phyloP scores from a whole-genome alignment of 2,888 invertebrate genomes.

The Mythimna lalbum region DNA sequence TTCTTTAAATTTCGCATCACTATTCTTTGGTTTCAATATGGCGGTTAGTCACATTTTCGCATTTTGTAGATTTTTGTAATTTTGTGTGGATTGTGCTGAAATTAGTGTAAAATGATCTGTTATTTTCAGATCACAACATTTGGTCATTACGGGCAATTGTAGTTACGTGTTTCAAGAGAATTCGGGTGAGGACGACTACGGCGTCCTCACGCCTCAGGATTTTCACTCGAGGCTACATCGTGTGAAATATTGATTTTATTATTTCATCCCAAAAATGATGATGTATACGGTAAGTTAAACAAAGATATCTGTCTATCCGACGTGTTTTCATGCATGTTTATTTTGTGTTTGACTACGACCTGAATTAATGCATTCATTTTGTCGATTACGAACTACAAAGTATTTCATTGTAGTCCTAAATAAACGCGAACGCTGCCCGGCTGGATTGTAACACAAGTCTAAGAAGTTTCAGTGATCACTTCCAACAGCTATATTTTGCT shows the following conservation, averaged over 20 bases:
- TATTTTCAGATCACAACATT: slow-evolving; percentile 50
- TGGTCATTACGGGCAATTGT: slow-evolving; percentile 26
- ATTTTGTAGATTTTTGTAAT: slow-evolving; percentile 19
- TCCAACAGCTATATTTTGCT: not conserved
- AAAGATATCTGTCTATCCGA: not conserved
- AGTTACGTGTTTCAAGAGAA: slow-evolving; percentile 36
- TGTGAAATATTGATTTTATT: slow-evolving; percentile 77
- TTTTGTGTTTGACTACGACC: slow-evolving; percentile 1
- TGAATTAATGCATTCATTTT: not conserved
- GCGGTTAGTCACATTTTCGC: slow-evolving; percentile 75
- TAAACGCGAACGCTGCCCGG: not conserved
- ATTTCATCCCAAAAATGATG: slow-evolving; percentile 78
- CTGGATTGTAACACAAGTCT: not conserved
- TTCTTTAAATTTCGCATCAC: not conserved
- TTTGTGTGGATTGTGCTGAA: slow-evolving; percentile 16
- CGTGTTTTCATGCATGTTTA: not conserved
- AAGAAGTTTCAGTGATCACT: slow-evolving; percentile 7
- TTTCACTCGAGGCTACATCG: slow-evolving; percentile 67
- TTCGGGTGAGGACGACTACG: slow-evolving; percentile 49
- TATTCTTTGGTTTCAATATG: slow-evolving; percentile 70
- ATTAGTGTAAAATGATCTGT: slow-evolving; percentile 20
- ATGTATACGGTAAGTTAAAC: slow-evolving; percentile 85
- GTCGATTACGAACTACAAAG: not conserved
- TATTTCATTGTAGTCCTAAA: not conserved
- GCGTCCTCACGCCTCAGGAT: slow-evolving; percentile 75